Base-by-base conservation (phyloP, 2,797 vertebrate genomes). In the Furcifer pardalis region DNA sequence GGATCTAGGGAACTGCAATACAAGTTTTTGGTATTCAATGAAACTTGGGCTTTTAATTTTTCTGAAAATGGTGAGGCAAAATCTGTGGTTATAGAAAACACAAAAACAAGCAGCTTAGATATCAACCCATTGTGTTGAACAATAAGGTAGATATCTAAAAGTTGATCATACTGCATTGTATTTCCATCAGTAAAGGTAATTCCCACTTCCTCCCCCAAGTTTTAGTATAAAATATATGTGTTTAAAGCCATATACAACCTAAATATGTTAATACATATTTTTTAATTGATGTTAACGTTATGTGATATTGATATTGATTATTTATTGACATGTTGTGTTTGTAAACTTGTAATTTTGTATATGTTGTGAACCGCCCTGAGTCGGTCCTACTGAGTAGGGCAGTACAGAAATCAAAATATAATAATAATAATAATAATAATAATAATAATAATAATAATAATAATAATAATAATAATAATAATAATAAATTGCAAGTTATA, bases 81-180 rank as follows among this genome's bases (percentile, higher is more conserved):
- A 4, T 4, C 2, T 19, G 71, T 62, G 40, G 40, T 2, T 23
- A 62, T n/a, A 21, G 44, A 44, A 12, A 66, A 60, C n/a, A 30
- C 9, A 32, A 46, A 5, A 56, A 76, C 23, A 5, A 42, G 40
- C 37, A 49, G n/a, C 19, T 49, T 84, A 42, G 44, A 73, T 79
- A 7, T 9, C 40, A 27, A 30, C 6, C 19, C 60, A 12, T 82
- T 83, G 12, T 42, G 87, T 75, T 78, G 65, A 86, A 82, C 84
- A 92, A 89, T 10, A 89, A 85, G 90, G 79, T 23, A 73, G n/a
- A 69, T n/a, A 35, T 37, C 42, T 71, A 87, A 85, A 3, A 79
- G 56, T 37, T 7, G 27, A 76, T 15, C 35, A 40, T 10, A 62
- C n/a, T 69, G 12, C 42, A 35, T 73, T 46, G 13, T 52, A 15